Percentiles rank a stretch among this genome's conserved stretches.
phyloP scores from a whole-genome alignment of 2,888 invertebrate genomes.

The Euzophera pinguis region DNA sequence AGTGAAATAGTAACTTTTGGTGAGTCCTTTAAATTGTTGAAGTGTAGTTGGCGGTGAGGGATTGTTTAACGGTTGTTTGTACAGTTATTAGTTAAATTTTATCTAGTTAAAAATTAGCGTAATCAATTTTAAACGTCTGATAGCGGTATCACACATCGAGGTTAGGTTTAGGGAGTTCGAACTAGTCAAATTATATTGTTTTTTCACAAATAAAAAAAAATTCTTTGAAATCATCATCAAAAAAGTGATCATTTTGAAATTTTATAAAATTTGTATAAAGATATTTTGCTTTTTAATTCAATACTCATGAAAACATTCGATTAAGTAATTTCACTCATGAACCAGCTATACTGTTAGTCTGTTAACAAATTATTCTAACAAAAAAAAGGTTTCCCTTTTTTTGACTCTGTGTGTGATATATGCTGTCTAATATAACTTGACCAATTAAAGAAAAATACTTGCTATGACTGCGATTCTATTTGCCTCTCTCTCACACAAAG shows the following conservation, averaged over 20 bases:
- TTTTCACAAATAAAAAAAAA: neutral
- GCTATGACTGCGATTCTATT: neutral
- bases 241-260: no score
- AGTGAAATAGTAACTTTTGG: neutral
- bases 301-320: no score
- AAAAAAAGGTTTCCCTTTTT: no score
- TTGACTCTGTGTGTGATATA: neutral
- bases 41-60: conserved; percentile 23
- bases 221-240: no score
- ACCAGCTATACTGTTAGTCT: no score
- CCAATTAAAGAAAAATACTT: neutral
- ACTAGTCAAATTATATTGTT: no score
- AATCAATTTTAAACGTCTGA: neutral
- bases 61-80: conserved; percentile 29
- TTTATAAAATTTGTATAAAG: no score
- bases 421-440: neutral
- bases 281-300: no score
- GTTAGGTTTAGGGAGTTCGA: no score
- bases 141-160: neutral
- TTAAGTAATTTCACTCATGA: no score
- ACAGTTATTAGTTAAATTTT: conserved; percentile 42
- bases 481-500: neutral
- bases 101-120: conserved; percentile 31
- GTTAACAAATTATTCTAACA: no score
- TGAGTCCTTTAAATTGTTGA: conserved; percentile 11